Evolutionary conservation across 2,888 invertebrate species (phyloP), one percentile per base, ranked within the genome.

Genomic region (Cantharis rufa): DNA sequence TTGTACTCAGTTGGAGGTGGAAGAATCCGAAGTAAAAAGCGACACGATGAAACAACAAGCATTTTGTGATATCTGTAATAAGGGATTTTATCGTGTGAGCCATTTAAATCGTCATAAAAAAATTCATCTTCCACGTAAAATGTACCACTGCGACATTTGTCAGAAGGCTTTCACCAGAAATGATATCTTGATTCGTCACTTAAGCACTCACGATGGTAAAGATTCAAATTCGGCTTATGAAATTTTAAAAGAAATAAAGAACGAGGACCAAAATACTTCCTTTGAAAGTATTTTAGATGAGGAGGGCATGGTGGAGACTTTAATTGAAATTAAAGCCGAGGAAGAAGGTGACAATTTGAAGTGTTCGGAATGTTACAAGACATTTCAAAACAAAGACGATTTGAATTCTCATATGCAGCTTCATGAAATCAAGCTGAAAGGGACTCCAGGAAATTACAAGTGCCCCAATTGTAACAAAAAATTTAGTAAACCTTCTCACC

Each of bases 391-490:
- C 16, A 77, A 76, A 27, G 75, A 78, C 4, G 79, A 76, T 13
- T 76, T 66, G 28, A 69, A 70, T 71, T 70, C 75, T 15, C 77
- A 80, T 64, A 72, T 48, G 15, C 71, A 70, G 9, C 66, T 61
- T 7, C 80, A 66, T 62, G 81, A 28, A 82, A 10, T 15, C 3
- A 74, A 62, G 16, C 1, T 24, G 2, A 64, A 24, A 32, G 48
- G 48, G n/a, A 73, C 16, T 62, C 15, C 61, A 2, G 15, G n/a
- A 18, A 16, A 79, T 62, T 88, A 86, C 74, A 87, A 87, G 82
- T 92, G 92, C 84, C 82, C 88, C 1, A 86, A 90, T 66, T 92
- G 92, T 84, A 85, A 88, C n/a, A 87, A 89, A 81, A 87, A 86
- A 21, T 92, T 91, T 83, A 86, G 84, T 4, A 91, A 90, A 81